Base-by-base conservation (phyloP, 2,113 vertebrate species). In the Blennius ocellaris region DNA sequence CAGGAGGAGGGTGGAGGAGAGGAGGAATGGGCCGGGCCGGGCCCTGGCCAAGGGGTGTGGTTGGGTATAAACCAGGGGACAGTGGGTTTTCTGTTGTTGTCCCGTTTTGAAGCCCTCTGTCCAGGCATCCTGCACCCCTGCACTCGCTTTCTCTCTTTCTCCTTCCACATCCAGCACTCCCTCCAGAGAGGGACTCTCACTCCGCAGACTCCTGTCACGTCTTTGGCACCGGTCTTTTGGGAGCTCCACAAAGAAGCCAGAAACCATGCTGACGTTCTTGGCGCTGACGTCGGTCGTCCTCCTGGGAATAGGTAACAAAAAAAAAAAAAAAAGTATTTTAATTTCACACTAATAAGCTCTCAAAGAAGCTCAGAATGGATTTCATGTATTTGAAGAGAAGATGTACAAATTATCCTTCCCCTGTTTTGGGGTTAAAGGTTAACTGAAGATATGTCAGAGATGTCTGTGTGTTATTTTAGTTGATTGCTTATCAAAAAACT, bases 291-390 rank as follows among this genome's bases (percentile, higher is more conserved):
- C 92, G 43, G 72, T 92, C 1, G 80, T 78, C 59, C 69, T 94
- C 75, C 84, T 94, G 85, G 89, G 89, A 84, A 85, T 89, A 93
- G 93, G 93, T 94, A 94, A 93, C 75, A 68, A 37, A 43, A 43
- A 39, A 39, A 15, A 49, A 43, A 1, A 30, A 39, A 44, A 36
- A 39, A 4, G 57, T n/a, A n/a, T n/a, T n/a, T n/a, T n/a, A n/a
- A 69, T 30, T 0, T 11, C 47, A n/a, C 69, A 65, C 55, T 73
- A 54, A 66, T 38, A 43, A 70, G 12, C 8, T 75, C 8, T 76
- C 2, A 9, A 56, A 63, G 52, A 60, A 60, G 2, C 36, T 39
- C 16, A 8, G 7, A 3, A 7, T 68, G 61, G 54, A 12, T 63
- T 62, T 8, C n/a, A 49, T 62, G 15, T 10, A 1, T 21, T 62